Evolutionary conservation across 2,888 invertebrate genomes (phyloP), one percentile per base, ranked within the genome.

Genomic region (Glomeris marginata): DNA sequence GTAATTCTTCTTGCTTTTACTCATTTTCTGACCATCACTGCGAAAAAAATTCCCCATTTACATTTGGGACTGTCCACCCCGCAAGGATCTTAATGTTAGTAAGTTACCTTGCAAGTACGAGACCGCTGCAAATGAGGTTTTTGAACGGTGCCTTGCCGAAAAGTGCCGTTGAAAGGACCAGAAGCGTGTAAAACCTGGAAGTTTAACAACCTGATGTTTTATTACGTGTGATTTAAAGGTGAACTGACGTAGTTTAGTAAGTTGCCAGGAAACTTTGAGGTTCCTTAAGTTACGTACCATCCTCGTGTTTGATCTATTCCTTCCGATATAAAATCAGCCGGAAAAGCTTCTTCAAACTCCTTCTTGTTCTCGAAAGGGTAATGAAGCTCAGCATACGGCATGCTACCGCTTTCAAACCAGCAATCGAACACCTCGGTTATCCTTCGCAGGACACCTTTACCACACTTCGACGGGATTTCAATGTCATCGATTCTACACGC

Each of bases 341-440:
- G 98, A 64, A 98, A 99, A 56, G 77, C 76, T 37, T 82, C 82
- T 55, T 86, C 81, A 66, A 95, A 95, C 50, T 84, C 81, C 62
- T 84, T 84, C 57, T 75, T 75, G 61, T 84, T 83, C 66, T 95
- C 90, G 67, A 98, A 98, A 0, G 98, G 98, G 66, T 87, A 98
- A 69, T 95, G 94, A 59, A 79, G 76, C 65, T 94, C 92, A 0
- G 92, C 97, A 63, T 94, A 98, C 0, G 98, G 98, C 98, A 98
- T 98, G 18, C 92, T 90, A 3, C 98, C 97, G 1, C 94, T 94
- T 67, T 99, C 98, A 69, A 99, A 99, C 98, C 98, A 99, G 66
- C 98, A 99, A 68, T 99, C 98, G 69, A 99, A 99, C 0, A 99
- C 97, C 69, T 97, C 94, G 0, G 81, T 64, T 3, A 98, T 80